Base-by-base conservation (phyloP, 2,797 vertebrate species). In the Passerculus sandwichensis region DNA sequence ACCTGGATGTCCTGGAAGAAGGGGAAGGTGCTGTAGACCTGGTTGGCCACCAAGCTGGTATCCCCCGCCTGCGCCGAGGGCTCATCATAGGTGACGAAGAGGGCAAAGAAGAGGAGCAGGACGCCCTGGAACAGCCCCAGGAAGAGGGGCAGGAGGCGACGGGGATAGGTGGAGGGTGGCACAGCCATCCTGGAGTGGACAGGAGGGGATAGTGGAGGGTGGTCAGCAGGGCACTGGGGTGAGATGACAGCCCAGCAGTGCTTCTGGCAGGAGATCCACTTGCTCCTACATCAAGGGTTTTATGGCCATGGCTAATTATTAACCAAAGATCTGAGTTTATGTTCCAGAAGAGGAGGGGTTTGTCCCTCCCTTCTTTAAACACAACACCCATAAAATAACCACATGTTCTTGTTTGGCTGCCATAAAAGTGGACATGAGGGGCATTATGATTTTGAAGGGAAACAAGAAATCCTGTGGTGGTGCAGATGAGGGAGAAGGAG, bases 1-100 rank as follows among this genome's bases (percentile, higher is more conserved):
- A 98, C 96, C 91, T 99, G 98, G 71, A 98, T 98, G 89, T 99
- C 98, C 42, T 98, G 96, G 83, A 99, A 99, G 91, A 98, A 78
- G 16, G 98, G 97, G 86, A 98, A 99, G 94, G 97, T 97, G 76
- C 85, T 29, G 48, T 98, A 97, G 82, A 98, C 36, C 2, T 94
- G 93, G 61, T 98, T 98, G 6, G 97, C 96, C 94, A 97, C 95
- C 23, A 94, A 93, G 36, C 27, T 95, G 51, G 94, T 97, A 48
- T 93, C 57, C 21, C 98, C 97, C 3, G 36, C 92, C 72, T 96
- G 97, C 0, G 57, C 92, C 0, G 96, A 90, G 53, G 97, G 89
- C 54, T 98, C 95, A 2, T 98, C 97, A 2, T 98, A 98, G 16
- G 97, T 98, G 88, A 98, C 60, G 69, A 98, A 98, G 47, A 96